Evolutionary conservation across 2,113 vertebrate species (phyloP), one percentile per base, ranked within the genome.

Genomic region (Propithecus coquereli): DNA sequence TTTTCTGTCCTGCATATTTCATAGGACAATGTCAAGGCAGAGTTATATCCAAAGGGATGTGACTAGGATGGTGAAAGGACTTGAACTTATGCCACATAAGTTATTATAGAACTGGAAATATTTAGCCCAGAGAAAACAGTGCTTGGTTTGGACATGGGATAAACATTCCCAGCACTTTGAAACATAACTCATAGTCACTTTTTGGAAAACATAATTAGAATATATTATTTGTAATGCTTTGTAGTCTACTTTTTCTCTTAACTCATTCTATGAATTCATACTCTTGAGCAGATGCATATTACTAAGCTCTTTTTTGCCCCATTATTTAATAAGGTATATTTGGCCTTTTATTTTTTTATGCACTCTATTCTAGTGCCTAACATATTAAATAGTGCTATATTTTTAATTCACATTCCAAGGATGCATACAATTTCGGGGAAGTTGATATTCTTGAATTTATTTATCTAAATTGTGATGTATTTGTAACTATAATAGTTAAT

Each of bases 401-500:
- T 90, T 92, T 95, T 37, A 93, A 94, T 84, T 95, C 37, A 70
- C 34, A 94, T 81, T 93, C 30, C 93, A 89, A 94, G 85, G 87
- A 85, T 80, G 37, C 23, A 23, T 87, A 81, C 9, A 47, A 40
- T 90, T 94, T 95, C 71, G 95, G 85, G 43, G 43, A 93, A 45
- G 66, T 47, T 81, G 22, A 22, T 68, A 54, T 90, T 96, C 27
- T 96, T 97, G 54, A 87, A 84, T 6, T 97, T 84, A 91, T 97
- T 97, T 94, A 6, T 71, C 74, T 63, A 92, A 95, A 97, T 97
- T 90, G 45, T 94, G 65, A 89, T 45, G 73, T n/a, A 86, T 91
- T 94, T 92, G 92, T 90, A 97, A 97, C 98, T 97, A 94, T 63
- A 97, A 91, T 95, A 94, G 73, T 96, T 97, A 95, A 47, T 95